Evolutionary conservation across 2,113 vertebrate species (phyloP).

Genomic region (Albula goreensis): DNA sequence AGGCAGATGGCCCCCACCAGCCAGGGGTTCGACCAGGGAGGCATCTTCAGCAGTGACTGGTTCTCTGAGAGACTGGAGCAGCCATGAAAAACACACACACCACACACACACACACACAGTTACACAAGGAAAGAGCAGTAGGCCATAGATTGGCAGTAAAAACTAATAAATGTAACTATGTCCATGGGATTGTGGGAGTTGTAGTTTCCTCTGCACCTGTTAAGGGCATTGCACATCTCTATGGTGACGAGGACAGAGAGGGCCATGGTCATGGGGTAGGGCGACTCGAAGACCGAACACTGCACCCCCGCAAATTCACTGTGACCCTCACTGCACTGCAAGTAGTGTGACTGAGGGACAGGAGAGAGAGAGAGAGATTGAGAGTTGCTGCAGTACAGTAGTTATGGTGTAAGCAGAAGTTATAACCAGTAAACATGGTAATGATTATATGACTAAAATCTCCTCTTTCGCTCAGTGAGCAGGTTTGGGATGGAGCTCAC

Average conservation of each 20-base stretch:
- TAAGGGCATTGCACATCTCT: slow-evolving; percentile 78
- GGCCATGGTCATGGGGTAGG: slow-evolving; percentile 77
- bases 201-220: slow-evolving; percentile 60
- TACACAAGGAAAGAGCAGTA: not conserved
- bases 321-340: slow-evolving; percentile 73
- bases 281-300: slow-evolving; percentile 77
- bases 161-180: too few species aligned
- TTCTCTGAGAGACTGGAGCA: slow-evolving; percentile 72
- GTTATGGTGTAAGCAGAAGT: too few species aligned
- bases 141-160: not conserved
- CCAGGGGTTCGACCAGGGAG: slow-evolving; percentile 77
- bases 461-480: not conserved
- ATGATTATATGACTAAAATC: too few species aligned
- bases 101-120: slow-evolving; percentile 9
- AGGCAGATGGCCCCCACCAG: slow-evolving; percentile 75
- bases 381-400: not conserved
- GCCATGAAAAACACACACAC: too few species aligned
- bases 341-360: slow-evolving; percentile 67
- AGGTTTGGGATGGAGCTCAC: slow-evolving; percentile 47
- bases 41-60: slow-evolving; percentile 78
- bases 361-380: not conserved
- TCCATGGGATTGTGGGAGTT: not conserved
- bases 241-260: slow-evolving; percentile 77
- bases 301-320: slow-evolving; percentile 72
- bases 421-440: too few species aligned